phyloP scores from a whole-genome alignment of 2,113 vertebrate genomes.

The Malurus alboscapulatus region DNA sequence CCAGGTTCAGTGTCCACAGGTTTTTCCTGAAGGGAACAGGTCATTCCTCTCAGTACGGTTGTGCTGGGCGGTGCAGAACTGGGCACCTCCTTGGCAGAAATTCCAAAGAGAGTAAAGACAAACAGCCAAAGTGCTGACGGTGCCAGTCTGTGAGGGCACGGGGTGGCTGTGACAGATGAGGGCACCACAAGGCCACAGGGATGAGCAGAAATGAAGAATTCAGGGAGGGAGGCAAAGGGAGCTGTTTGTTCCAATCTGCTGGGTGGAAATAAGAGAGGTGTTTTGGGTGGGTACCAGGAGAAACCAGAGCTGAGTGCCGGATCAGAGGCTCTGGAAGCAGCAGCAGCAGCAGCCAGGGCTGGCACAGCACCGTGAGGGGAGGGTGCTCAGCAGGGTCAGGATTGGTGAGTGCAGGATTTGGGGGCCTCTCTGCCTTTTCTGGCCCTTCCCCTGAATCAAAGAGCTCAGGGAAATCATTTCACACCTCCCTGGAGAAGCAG shows the following conservation, averaged over 20 bases:
- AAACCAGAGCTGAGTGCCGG: not conserved
- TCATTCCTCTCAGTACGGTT: not conserved
- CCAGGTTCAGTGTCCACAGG: not conserved
- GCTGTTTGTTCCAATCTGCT: not conserved
- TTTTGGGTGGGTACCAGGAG: not conserved
- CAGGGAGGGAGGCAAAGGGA: not conserved
- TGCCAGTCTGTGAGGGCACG: not conserved
- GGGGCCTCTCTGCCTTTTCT: not conserved
- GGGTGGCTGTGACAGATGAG: not conserved
- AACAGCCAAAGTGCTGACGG: not conserved
- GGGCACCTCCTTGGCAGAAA: not conserved
- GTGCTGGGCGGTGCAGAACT: not conserved
- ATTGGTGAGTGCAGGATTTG: not conserved
- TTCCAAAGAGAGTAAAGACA: not conserved
- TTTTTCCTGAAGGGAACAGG: not conserved
- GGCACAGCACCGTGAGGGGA: fast-evolving
- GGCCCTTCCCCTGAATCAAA: not conserved
- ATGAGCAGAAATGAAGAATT: not conserved
- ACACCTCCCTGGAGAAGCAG: not conserved
- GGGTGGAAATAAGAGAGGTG: not conserved
- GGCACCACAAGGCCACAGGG: not conserved
- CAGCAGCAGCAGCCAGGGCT: not conserved
- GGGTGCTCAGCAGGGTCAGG: not conserved
- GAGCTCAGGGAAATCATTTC: not conserved
- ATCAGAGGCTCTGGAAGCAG: fast-evolving